Evolutionary conservation across 2,797 vertebrate species (phyloP).

Genomic region (Helarctos malayanus): DNA sequence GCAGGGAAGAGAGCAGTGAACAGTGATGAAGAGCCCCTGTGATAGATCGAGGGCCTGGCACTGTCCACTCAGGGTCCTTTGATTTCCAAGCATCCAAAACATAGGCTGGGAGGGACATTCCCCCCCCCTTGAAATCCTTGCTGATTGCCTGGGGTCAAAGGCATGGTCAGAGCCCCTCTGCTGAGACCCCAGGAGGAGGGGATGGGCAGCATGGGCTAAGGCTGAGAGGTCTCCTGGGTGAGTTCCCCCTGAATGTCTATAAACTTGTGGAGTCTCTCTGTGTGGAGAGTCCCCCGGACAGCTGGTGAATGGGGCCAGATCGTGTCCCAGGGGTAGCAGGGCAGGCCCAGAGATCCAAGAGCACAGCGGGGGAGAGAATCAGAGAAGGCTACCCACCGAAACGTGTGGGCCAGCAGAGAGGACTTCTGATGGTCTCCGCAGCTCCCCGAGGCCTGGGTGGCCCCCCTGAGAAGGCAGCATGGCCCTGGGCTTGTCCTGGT

Average conservation of each 20-base stretch:
- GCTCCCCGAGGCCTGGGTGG: fast-evolving
- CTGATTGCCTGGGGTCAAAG: not conserved
- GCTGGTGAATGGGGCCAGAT: not conserved
- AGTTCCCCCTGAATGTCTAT: not conserved
- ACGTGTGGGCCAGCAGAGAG: fast-evolving
- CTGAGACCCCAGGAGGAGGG: not conserved
- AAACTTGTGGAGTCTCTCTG: not conserved
- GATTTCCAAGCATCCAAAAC: fast-evolving
- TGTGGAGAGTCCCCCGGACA: fast-evolving
- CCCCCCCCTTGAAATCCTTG: fast-evolving
- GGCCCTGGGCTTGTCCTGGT: fast-evolving
- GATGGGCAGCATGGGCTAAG: not conserved
- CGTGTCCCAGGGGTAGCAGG: fast-evolving
- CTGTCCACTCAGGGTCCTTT: not conserved
- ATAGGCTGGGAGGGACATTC: fast-evolving
- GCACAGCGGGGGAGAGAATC: not conserved
- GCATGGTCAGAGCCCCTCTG: fast-evolving
- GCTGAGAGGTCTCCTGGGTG: not conserved
- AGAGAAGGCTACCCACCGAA: too few relatives aligned
- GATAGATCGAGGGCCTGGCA: too few relatives aligned
- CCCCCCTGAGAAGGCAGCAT: fast-evolving
- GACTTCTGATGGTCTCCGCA: too few relatives aligned
- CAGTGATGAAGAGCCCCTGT: fast-evolving
- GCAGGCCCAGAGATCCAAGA: not conserved
- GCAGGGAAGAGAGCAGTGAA: too few relatives aligned